These are phyloP conservation scores for Scrobipalpa atriplicella DNA, from an alignment of 2,888 invertebrate genomes.

Conservation along the genomic window DNA sequence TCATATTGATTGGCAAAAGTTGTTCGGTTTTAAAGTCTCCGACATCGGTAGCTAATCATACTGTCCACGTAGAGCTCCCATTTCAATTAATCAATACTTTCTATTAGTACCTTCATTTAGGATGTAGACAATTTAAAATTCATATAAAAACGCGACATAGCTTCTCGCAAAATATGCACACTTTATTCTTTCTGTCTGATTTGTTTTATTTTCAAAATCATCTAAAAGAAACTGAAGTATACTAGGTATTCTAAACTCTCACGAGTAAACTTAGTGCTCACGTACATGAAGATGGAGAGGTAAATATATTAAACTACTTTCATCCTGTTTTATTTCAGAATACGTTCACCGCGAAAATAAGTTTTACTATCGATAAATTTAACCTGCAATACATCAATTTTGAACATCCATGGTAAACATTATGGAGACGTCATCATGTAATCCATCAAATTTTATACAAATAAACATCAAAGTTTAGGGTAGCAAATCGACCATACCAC, in stretches of 20 bases:
- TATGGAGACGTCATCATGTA: not conserved
- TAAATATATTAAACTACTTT: constrained; percentile 6
- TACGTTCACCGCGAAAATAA: constrained; percentile 1
- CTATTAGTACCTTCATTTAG: too few relatives aligned
- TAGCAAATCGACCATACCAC: not conserved
- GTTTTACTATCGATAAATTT: not conserved
- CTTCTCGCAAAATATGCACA: too few relatives aligned
- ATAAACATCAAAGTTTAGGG: not conserved
- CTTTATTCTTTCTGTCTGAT: too few relatives aligned
- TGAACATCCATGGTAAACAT: constrained; percentile 4
- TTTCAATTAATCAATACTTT: too few relatives aligned
- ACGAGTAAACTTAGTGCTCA: not conserved
- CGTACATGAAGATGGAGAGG: not conserved
- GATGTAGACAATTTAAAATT: too few relatives aligned
- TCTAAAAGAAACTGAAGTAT: too few relatives aligned
- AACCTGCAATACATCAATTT: not conserved
- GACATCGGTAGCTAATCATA: too few relatives aligned
- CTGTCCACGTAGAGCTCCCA: too few relatives aligned
- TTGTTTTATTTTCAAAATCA: too few relatives aligned
- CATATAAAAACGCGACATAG: too few relatives aligned
- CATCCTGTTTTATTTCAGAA: not conserved
- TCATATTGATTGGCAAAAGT: too few relatives aligned
- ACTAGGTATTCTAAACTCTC: not conserved
- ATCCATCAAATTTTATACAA: constrained; percentile 8
- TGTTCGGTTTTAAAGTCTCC: too few relatives aligned